Percentiles rank a stretch among this genome's conserved stretches.
Conservation (phyloP, 2,797 vertebrate species). For the Arrhamphus sclerolepis region DNA sequence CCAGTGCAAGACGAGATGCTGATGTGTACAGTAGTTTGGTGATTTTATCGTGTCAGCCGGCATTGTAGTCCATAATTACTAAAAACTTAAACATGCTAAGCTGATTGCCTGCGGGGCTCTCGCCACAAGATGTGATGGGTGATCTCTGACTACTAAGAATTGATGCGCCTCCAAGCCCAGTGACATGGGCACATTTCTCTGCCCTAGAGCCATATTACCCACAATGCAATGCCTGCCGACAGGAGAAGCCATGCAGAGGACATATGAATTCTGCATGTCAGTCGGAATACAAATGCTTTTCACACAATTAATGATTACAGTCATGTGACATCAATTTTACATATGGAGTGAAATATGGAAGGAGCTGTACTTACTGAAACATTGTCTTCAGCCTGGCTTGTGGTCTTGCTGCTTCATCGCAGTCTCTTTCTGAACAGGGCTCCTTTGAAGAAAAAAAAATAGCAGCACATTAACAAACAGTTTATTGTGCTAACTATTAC, state of each 20-base stretch:
- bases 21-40: slow-evolving; percentile 66
- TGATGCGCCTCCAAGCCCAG: slow-evolving; percentile 79
- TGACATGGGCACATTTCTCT: slow-evolving; percentile 79
- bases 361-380: slow-evolving; percentile 76
- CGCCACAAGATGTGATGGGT: slow-evolving; percentile 64
- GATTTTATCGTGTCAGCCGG: slow-evolving; percentile 79
- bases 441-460: slow-evolving; percentile 57
- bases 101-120: slow-evolving; percentile 56
- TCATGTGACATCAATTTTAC: slow-evolving; percentile 72
- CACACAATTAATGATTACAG: slow-evolving; percentile 77
- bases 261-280: slow-evolving; percentile 73
- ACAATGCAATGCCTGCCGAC: slow-evolving; percentile 76
- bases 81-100: slow-evolving; percentile 82
- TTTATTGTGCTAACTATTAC: no score
- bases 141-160: slow-evolving; percentile 75
- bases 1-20: slow-evolving; percentile 56
- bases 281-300: slow-evolving; percentile 73
- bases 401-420: slow-evolving; percentile 59
- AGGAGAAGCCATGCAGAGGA: slow-evolving; percentile 74
- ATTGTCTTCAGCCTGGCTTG: slow-evolving; percentile 66
- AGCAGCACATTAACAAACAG: no score
- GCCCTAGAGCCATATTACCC: slow-evolving; percentile 78
- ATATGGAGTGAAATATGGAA: slow-evolving; percentile 51
- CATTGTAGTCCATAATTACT: slow-evolving; percentile 78
- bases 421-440: slow-evolving; percentile 51